phyloP scores from a whole-genome alignment of 53 echinoderm and acorn worm species.

The Mesocentrotus franciscanus region DNA sequence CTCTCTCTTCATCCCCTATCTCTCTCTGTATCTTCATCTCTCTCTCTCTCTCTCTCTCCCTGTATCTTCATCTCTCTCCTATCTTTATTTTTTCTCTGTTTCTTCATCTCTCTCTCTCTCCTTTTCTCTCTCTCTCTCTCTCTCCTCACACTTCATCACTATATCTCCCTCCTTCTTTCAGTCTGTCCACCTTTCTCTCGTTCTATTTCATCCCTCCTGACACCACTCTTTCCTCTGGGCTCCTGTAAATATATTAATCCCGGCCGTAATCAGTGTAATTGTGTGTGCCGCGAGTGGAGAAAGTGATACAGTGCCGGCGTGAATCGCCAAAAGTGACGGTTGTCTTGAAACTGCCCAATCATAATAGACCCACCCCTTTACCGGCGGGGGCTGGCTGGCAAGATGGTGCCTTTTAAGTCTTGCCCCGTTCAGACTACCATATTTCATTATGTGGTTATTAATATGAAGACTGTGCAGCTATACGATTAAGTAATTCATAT shows the following conservation, averaged over 20 bases:
- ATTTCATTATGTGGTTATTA: too few relatives aligned
- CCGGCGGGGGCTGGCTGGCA: not conserved
- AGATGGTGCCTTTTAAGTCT: slow-evolving; percentile 25
- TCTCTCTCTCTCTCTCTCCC: not conserved
- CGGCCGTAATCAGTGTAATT: slow-evolving; percentile 61
- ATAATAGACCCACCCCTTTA: slow-evolving; percentile 44
- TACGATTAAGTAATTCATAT: too few relatives aligned
- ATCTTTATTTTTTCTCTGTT: not conserved
- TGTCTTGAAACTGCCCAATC: slow-evolving; percentile 29
- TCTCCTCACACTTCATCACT: not conserved
- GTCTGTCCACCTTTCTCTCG: not conserved
- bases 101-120: not conserved
- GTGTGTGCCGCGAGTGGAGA: slow-evolving; percentile 53
- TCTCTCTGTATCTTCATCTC: not conserved
- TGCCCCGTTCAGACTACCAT: not conserved
- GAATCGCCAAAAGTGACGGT: slow-evolving; percentile 59
- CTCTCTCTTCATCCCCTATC: too few relatives aligned
- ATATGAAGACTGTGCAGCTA: too few relatives aligned
- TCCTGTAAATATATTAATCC: slow-evolving; percentile 60
- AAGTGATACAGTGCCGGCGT: slow-evolving; percentile 52
- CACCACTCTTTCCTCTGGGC: slow-evolving; percentile 30
- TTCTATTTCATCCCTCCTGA: not conserved
- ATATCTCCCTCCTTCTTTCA: not conserved
- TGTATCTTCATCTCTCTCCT: not conserved
- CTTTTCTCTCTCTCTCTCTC: not conserved